Percentiles rank a stretch among this genome's conserved stretches.
Conservation (phyloP, 2,888 invertebrate genomes). For the Orthosia gothica region DNA sequence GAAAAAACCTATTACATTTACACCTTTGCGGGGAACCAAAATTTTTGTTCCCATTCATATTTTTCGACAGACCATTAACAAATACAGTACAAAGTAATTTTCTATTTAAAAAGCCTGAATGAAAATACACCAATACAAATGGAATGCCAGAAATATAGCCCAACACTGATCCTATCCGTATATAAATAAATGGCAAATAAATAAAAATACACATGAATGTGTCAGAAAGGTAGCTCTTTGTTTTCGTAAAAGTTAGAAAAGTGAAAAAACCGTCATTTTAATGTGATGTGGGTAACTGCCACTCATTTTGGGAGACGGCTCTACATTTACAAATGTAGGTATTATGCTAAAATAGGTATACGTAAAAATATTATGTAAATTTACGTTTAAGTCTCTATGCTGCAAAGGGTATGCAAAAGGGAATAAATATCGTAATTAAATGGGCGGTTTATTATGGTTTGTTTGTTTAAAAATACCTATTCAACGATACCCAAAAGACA, state of each 20-base stretch:
- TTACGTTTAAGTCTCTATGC: constrained; percentile 24
- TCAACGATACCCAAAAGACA: too few species aligned
- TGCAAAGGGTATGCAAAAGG: constrained; percentile 1
- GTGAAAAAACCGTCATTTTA: constrained; percentile 58
- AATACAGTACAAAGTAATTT: neutral
- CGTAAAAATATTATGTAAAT: constrained; percentile 24
- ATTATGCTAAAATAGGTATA: constrained; percentile 34
- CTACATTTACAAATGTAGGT: constrained; percentile 30
- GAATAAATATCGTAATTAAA: constrained; percentile 1
- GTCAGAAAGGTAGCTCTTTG: constrained; percentile 35
- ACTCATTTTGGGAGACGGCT: constrained; percentile 42
- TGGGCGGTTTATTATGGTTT: too few species aligned
- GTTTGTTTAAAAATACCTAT: neutral
- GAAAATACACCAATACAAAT: constrained; percentile 11
- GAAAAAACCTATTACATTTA: neutral
- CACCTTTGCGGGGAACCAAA: neutral
- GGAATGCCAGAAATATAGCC: constrained; percentile 10
- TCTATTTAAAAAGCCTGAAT: neutral
- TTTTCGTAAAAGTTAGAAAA: constrained; percentile 63
- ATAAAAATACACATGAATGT: constrained; percentile 15
- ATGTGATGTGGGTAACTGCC: constrained; percentile 62
- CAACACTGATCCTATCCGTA: neutral
- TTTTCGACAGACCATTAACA: neutral
- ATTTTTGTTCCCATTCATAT: neutral
- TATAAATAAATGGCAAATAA: constrained; percentile 26